Percentiles rank a stretch among this genome's conserved stretches.
phyloP scores from a whole-genome alignment of 2,797 vertebrate genomes.

The Eulemur coronatus region DNA sequence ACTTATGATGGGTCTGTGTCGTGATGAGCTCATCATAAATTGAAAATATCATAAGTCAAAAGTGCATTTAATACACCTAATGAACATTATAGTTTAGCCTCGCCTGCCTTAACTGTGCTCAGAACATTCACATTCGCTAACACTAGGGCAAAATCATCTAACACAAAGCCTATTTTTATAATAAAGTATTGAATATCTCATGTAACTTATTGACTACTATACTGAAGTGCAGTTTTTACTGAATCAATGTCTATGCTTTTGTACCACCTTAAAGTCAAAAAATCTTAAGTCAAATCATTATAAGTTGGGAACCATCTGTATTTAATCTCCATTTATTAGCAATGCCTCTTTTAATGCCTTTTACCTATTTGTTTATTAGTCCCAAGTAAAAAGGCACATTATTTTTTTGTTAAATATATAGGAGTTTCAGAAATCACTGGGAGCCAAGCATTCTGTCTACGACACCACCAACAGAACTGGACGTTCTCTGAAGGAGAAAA shows the following conservation, averaged over 20 bases:
- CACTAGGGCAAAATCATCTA: neutral
- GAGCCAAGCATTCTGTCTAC: slow-evolving; percentile 97
- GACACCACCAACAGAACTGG: slow-evolving; percentile 96
- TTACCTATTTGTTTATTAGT: neutral
- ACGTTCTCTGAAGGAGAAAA: slow-evolving; percentile 96
- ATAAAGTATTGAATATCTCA: neutral
- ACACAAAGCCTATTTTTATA: neutral
- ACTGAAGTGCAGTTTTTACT: neutral
- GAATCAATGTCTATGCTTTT: neutral
- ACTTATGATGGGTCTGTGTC: neutral
- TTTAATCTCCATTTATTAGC: neutral
- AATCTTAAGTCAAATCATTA: neutral
- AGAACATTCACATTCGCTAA: neutral
- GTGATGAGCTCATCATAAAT: neutral
- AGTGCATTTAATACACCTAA: neutral
- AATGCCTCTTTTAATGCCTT: neutral
- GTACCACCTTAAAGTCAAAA: neutral
- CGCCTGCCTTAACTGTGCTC: neutral
- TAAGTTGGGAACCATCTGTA: neutral
- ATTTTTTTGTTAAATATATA: slow-evolving; percentile 72
- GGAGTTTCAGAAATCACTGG: slow-evolving; percentile 98
- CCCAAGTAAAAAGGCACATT: neutral
- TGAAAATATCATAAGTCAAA: neutral
- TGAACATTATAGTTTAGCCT: neutral
- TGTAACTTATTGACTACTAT: neutral